phyloP scores from a whole-genome alignment of 2,113 vertebrate species.

The Chamaea fasciata region DNA sequence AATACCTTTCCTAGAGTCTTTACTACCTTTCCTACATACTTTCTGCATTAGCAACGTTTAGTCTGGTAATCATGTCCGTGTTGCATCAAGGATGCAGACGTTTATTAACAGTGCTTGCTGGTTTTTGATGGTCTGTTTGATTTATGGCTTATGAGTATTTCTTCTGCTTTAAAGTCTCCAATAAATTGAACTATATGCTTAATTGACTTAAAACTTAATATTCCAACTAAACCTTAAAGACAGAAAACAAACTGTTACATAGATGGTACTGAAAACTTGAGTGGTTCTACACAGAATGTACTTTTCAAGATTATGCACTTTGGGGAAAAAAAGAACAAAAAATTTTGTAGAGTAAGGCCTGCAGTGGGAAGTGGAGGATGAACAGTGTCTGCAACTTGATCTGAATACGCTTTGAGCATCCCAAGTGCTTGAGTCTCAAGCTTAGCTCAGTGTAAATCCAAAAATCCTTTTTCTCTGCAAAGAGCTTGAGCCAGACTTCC shows the following conservation, averaged over 20 bases:
- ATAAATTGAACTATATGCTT: not conserved
- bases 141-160: not conserved
- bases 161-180: not conserved
- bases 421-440: not conserved
- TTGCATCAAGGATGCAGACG: not conserved
- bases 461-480: not conserved
- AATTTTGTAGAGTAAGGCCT: not conserved
- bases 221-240: not conserved
- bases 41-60: not conserved
- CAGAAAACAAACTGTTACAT: not conserved
- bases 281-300: not conserved
- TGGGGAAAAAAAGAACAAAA: not conserved
- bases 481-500: conserved; percentile 11
- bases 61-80: not conserved
- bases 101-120: not conserved
- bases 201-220: not conserved
- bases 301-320: not conserved
- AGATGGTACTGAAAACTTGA: not conserved
- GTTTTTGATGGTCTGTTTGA: not conserved
- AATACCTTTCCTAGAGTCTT: not conserved
- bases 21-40: not conserved
- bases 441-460: conserved; percentile 14
- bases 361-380: not conserved
- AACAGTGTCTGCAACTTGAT: not conserved
- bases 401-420: not conserved